Percentiles rank a stretch among this genome's conserved stretches.
phyloP scores from a whole-genome alignment of 2,797 vertebrate genomes.

The Phrynocephalus forsythii region DNA sequence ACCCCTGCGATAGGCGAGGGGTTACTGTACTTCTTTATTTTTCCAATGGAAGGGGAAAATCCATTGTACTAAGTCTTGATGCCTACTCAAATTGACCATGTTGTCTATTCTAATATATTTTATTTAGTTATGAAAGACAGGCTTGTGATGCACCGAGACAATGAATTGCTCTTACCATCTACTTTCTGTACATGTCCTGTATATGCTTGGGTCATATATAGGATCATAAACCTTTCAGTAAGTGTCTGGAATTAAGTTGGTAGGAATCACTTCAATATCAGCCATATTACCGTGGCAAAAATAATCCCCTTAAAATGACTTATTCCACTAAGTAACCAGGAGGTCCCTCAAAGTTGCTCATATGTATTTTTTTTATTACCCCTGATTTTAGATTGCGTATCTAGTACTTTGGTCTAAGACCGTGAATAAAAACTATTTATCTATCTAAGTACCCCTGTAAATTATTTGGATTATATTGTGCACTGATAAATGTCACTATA shows the following conservation, averaged over 20 bases:
- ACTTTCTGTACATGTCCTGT: neutral
- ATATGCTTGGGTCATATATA: neutral
- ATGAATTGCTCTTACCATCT: neutral
- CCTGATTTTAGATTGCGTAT: no score
- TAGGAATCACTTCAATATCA: neutral
- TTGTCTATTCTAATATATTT: neutral
- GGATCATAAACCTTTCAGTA: neutral
- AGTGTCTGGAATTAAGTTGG: neutral
- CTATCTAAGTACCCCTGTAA: conserved; percentile 54
- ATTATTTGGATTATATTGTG: conserved; percentile 68
- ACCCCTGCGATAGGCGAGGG: no score
- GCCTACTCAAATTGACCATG: neutral
- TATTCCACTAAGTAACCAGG: conserved; percentile 73
- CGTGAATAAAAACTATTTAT: no score
- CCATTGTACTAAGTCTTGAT: conserved; percentile 57
- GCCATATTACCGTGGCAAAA: neutral
- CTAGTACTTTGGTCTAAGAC: no score
- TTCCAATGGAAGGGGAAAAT: conserved; percentile 55
- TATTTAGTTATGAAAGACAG: neutral
- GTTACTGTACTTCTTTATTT: conserved; percentile 42
- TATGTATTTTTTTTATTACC: no score
- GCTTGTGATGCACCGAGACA: neutral
- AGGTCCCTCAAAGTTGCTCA: conserved; percentile 58
- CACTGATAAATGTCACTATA: conserved; percentile 67
- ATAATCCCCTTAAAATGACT: neutral